Evolutionary conservation across 2,113 vertebrate species (phyloP).

Genomic region (Empidonax alnorum): DNA sequence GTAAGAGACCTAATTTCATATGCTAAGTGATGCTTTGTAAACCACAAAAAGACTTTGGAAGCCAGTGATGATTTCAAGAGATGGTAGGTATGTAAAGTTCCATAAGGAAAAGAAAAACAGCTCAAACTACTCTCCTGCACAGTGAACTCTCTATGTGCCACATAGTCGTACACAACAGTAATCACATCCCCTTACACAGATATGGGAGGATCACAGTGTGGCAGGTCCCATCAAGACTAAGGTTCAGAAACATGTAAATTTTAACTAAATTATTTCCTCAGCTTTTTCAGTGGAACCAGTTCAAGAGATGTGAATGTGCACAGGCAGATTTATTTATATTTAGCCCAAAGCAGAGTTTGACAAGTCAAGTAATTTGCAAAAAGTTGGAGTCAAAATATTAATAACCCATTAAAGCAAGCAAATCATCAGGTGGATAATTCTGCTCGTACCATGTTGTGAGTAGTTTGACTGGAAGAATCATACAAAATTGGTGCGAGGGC

Average conservation of each 20-base stretch:
- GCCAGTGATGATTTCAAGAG: not conserved
- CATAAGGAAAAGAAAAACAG: not conserved
- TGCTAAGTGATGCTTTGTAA: not conserved
- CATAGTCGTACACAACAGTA: not conserved
- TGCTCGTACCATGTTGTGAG: not conserved
- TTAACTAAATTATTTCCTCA: not conserved
- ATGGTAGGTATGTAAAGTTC: not conserved
- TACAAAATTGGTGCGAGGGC: not conserved
- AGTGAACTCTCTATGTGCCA: not conserved
- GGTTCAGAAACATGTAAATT: not conserved
- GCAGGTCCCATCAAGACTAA: no score
- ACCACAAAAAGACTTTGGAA: not conserved
- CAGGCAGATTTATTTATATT: not conserved
- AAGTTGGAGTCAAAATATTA: not conserved
- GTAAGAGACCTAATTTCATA: not conserved
- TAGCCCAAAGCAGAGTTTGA: not conserved
- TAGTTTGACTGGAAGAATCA: not conserved
- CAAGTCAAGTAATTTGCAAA: not conserved
- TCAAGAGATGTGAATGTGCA: not conserved
- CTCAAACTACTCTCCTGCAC: not conserved
- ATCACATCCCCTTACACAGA: accelerated
- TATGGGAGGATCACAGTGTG: not conserved
- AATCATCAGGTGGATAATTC: not conserved
- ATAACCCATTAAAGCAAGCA: not conserved
- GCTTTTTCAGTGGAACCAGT: not conserved